These are phyloP conservation scores for Cromileptes altivelis DNA, from an alignment of 2,113 vertebrate species.

Conservation along the genomic window DNA sequence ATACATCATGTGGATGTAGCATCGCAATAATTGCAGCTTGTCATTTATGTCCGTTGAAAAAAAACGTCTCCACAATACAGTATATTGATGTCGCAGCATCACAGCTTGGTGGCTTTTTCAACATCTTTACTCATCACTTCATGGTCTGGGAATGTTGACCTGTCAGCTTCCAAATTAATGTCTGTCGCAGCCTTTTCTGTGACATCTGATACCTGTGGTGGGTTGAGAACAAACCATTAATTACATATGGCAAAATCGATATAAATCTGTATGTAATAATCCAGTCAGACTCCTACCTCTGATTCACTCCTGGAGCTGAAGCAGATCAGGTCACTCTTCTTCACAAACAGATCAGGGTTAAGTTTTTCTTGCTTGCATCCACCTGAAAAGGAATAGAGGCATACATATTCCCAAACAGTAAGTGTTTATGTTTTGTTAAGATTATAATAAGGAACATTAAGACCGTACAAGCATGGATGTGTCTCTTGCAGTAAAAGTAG, in stretches of 20 bases:
- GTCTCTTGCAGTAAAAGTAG: neutral
- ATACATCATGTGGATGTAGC: neutral
- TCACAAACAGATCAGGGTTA: constrained; percentile 79
- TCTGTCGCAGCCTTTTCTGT: constrained; percentile 63
- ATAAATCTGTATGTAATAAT: too few relatives aligned
- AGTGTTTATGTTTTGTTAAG: neutral
- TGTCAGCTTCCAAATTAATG: constrained; percentile 54
- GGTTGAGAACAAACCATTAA: constrained; percentile 12
- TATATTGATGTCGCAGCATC: constrained; percentile 4
- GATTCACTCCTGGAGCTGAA: constrained; percentile 61
- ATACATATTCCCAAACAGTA: neutral
- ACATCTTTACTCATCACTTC: constrained; percentile 52
- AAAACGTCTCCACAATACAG: neutral
- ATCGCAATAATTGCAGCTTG: neutral
- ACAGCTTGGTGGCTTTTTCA: constrained; percentile 76
- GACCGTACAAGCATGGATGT: neutral
- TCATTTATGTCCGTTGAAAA: neutral
- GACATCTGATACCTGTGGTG: constrained; percentile 60
- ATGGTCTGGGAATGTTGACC: constrained; percentile 61
- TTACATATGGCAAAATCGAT: neutral
- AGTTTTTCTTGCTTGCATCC: constrained; percentile 81
- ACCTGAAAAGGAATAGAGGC: constrained; percentile 65
- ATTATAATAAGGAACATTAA: neutral
- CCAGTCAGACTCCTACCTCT: constrained; percentile 68
- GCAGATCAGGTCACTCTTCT: constrained; percentile 78